Percentiles rank a stretch among this genome's conserved stretches.
These are phyloP conservation scores for Zaprionus lineosus DNA, from an alignment of 2,888 invertebrate genomes.

Conservation along the genomic window DNA sequence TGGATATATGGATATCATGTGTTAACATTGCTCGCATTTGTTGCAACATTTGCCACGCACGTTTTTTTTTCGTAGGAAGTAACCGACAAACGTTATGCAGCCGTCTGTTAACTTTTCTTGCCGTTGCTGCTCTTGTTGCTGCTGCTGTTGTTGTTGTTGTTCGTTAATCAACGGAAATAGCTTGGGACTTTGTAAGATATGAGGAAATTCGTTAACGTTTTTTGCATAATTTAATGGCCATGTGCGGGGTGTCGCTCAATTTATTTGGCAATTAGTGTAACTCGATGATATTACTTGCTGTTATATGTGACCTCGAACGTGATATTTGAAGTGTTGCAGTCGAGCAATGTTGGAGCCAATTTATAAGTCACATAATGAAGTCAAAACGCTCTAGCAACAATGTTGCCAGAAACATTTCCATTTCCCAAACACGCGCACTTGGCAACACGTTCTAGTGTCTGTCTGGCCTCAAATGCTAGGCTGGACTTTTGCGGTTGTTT, in stretches of 20 bases:
- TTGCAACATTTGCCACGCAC: slow-evolving; percentile 66
- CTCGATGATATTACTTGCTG: background rate
- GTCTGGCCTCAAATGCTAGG: background rate
- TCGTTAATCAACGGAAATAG: slow-evolving; percentile 65
- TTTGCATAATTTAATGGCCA: slow-evolving; percentile 60
- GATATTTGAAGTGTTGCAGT: background rate
- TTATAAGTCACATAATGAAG: too few relatives aligned
- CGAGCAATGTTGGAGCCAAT: background rate
- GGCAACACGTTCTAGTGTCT: background rate
- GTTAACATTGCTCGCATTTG: slow-evolving; percentile 63
- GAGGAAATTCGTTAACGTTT: slow-evolving; percentile 58
- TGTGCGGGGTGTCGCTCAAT: slow-evolving; percentile 21
- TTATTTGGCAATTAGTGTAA: slow-evolving; percentile 35
- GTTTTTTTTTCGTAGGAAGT: slow-evolving; percentile 61
- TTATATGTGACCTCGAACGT: background rate
- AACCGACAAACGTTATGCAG: slow-evolving; percentile 53
- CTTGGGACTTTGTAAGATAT: slow-evolving; percentile 44
- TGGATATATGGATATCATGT: slow-evolving; percentile 36
- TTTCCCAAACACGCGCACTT: background rate
- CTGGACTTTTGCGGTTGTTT: slow-evolving; percentile 4
- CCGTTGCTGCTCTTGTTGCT: slow-evolving; percentile 15
- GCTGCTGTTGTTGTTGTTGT: slow-evolving; percentile 16
- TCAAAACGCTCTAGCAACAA: too few relatives aligned
- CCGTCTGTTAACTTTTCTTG: too few relatives aligned
- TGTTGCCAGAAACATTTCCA: slow-evolving; percentile 12